phyloP scores from a whole-genome alignment of 1,140 invertebrate species.

The Phenacoccus solenopsis region DNA sequence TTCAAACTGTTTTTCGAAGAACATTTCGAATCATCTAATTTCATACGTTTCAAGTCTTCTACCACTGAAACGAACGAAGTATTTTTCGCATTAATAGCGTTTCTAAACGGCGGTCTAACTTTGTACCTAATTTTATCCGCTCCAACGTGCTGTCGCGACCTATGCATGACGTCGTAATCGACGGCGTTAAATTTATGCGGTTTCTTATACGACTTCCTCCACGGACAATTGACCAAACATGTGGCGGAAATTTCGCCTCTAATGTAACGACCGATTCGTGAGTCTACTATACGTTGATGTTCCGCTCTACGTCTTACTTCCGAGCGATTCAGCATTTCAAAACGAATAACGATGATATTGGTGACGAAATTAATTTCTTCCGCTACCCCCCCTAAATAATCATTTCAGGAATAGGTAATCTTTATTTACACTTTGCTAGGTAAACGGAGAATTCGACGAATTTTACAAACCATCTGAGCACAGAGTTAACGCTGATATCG shows the following conservation, averaged over 20 bases:
- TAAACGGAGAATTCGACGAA: too few relatives aligned
- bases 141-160: not conserved
- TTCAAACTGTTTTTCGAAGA: not conserved
- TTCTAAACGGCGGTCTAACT: not conserved
- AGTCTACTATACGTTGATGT: not conserved
- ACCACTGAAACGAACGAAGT: not conserved
- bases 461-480: too few relatives aligned
- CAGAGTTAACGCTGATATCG: too few relatives aligned
- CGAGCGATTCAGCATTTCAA: not conserved
- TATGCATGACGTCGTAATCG: not conserved
- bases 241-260: conserved; percentile 10
- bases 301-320: not conserved
- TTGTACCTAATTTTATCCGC: not conserved
- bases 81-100: not conserved
- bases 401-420: too few relatives aligned
- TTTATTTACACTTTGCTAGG: too few relatives aligned
- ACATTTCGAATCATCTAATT: not conserved
- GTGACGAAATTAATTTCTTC: not conserved
- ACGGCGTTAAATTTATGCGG: not conserved
- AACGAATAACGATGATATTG: not conserved
- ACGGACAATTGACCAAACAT: not conserved
- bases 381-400: not conserved
- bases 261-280: conserved; percentile 5
- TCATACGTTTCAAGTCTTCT: not conserved
- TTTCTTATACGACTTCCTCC: not conserved